These are phyloP conservation scores for Calliphora vicina DNA, from an alignment of 1,140 invertebrate genomes.

Conservation along the genomic window DNA sequence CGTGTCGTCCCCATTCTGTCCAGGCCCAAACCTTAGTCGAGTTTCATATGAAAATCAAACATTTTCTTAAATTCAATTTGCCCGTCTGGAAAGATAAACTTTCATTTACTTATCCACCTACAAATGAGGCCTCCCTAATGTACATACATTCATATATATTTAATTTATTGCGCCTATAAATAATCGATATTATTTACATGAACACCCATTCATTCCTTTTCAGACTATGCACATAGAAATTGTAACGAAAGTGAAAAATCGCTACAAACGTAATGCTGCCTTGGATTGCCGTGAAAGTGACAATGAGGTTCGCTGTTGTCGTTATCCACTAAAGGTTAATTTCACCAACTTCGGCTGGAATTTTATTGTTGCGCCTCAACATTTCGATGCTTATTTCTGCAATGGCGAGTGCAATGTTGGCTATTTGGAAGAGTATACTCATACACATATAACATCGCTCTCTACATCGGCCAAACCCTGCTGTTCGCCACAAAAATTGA, in stretches of 20 bases:
- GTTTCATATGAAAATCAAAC: too few species aligned
- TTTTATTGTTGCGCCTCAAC: conserved; percentile 96
- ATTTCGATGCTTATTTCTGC: conserved; percentile 97
- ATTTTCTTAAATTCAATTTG: too few species aligned
- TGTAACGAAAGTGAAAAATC: conserved; percentile 70
- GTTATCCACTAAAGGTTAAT: conserved; percentile 92
- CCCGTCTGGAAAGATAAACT: too few species aligned
- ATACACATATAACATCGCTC: conserved; percentile 90
- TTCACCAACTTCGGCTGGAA: conserved; percentile 98
- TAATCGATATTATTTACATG: too few species aligned
- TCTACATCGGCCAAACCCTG: conserved; percentile 80
- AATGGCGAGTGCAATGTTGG: conserved; percentile 92
- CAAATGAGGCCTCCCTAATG: too few species aligned
- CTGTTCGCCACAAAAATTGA: conserved; percentile 88
- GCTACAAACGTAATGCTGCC: conserved; percentile 71
- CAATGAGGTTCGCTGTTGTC: conserved; percentile 84
- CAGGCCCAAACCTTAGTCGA: too few species aligned
- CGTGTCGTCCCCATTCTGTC: too few species aligned
- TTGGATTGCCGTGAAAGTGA: conserved; percentile 58
- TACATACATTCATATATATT: too few species aligned
- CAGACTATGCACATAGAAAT: conserved; percentile 87
- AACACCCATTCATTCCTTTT: too few species aligned
- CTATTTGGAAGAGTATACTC: conserved; percentile 89
- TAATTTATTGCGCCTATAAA: too few species aligned
- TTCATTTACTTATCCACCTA: too few species aligned